These are phyloP conservation scores for Aramus guarauna DNA, from an alignment of 2,113 vertebrate species.

Conservation along the genomic window DNA sequence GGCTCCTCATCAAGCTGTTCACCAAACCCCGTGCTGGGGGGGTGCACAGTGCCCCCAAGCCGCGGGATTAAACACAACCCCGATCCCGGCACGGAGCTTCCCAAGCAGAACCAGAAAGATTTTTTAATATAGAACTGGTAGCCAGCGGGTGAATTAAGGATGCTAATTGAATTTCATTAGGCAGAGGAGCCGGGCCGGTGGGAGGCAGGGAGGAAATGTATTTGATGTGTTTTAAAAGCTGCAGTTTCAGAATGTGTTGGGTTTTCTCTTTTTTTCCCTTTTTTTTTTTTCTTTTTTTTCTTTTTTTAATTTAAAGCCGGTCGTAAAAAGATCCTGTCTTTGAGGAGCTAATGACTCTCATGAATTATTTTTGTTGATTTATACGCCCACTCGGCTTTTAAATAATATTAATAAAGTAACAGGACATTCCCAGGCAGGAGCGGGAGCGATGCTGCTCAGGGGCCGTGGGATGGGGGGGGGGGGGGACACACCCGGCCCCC, in stretches of 20 bases:
- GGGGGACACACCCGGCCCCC: too few species aligned
- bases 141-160: slow-evolving; percentile 59
- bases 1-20: not conserved
- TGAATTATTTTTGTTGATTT: slow-evolving; percentile 77
- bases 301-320: slow-evolving; percentile 57
- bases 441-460: accelerated
- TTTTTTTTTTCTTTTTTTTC: not conserved
- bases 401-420: slow-evolving; percentile 44
- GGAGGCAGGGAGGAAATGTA: slow-evolving; percentile 50
- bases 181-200: slow-evolving; percentile 46
- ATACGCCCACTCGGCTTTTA: slow-evolving; percentile 53
- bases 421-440: not conserved
- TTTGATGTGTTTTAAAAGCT: slow-evolving; percentile 67
- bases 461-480: accelerated
- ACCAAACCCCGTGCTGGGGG: not conserved
- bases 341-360: slow-evolving; percentile 64
- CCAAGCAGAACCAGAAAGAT: not conserved
- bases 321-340: slow-evolving; percentile 49
- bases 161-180: slow-evolving; percentile 73
- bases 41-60: accelerated
- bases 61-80: accelerated
- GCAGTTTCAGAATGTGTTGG: not conserved
- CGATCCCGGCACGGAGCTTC: not conserved
- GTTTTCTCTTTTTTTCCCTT: not conserved
- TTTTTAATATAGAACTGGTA: not conserved